Percentiles rank a stretch among this genome's conserved stretches.
phyloP scores from a whole-genome alignment of 2,888 invertebrate species.

The Drosophila neutralis region DNA sequence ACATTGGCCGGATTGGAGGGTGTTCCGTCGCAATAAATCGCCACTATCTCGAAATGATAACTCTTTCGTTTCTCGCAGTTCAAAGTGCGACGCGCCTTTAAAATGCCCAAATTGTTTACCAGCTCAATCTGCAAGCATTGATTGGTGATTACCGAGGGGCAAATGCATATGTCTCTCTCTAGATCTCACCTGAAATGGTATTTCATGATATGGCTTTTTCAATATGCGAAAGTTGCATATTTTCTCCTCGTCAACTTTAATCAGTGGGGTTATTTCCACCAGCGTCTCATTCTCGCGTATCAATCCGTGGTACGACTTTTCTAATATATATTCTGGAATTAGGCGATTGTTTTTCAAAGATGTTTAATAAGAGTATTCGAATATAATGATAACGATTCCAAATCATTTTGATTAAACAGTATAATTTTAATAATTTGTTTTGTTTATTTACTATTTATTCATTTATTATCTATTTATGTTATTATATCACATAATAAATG shows the following conservation, averaged over 20 bases:
- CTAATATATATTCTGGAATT: constrained; percentile 86
- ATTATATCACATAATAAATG: no score
- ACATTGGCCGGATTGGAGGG: constrained; percentile 95
- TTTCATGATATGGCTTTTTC: constrained; percentile 96
- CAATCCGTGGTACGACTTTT: constrained; percentile 96
- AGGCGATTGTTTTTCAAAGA: not conserved
- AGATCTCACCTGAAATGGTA: constrained; percentile 92
- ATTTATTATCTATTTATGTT: not conserved
- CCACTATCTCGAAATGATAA: constrained; percentile 98
- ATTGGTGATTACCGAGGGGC: not conserved
- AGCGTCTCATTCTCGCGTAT: constrained; percentile 96
- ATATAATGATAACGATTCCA: not conserved
- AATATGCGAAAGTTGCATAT: constrained; percentile 95
- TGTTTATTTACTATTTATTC: not conserved
- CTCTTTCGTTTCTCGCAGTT: constrained; percentile 97
- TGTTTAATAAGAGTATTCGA: not conserved
- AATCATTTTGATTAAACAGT: not conserved
- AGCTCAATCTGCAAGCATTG: constrained; percentile 87
- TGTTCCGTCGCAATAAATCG: constrained; percentile 95
- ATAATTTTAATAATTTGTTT: not conserved
- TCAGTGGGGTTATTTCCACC: constrained; percentile 96
- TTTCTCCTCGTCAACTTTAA: constrained; percentile 92
- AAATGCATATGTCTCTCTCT: not conserved
- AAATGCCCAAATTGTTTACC: constrained; percentile 91
- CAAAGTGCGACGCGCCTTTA: constrained; percentile 92